phyloP scores from a whole-genome alignment of 2,888 invertebrate species.

The Oscheius sp. region DNA sequence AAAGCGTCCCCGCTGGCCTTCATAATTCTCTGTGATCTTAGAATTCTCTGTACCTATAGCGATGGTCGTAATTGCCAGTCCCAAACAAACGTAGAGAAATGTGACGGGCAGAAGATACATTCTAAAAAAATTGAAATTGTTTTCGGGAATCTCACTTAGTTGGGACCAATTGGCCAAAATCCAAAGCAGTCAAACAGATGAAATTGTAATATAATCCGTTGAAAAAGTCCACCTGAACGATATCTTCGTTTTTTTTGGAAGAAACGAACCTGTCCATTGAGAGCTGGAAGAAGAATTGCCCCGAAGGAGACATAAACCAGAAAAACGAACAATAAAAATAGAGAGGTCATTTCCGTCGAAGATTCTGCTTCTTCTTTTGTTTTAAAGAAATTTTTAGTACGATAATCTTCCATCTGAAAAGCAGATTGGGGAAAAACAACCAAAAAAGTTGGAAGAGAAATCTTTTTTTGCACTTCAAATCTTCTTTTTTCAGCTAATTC shows the following conservation, averaged over 20 bases:
- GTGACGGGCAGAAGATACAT: slow-evolving; percentile 69
- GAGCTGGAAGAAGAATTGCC: slow-evolving; percentile 64
- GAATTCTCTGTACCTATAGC: slow-evolving; percentile 53
- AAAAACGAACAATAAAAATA: slow-evolving; percentile 64
- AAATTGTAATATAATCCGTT: slow-evolving; percentile 72
- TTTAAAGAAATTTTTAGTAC: slow-evolving; percentile 52
- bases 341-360: slow-evolving; percentile 62
- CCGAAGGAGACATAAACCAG: slow-evolving; percentile 67
- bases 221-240: slow-evolving; percentile 64
- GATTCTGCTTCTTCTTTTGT: slow-evolving; percentile 56
- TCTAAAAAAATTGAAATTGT: slow-evolving; percentile 38
- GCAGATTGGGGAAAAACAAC: no score
- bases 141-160: slow-evolving; percentile 33
- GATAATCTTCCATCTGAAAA: slow-evolving; percentile 63
- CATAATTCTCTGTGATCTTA: no score
- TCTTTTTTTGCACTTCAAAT: no score
- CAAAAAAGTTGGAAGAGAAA: no score
- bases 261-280: slow-evolving; percentile 63
- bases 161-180: slow-evolving; percentile 70
- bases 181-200: slow-evolving; percentile 70
- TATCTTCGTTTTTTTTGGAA: background rate
- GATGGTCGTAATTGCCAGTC: slow-evolving; percentile 71
- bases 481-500: no score
- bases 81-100: slow-evolving; percentile 70
- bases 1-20: no score